A percentile compares a stretch with the other conserved stretches of the same genome.
Evolutionary conservation across 1,140 invertebrate species (phyloP).

Genomic region (Drosophila leontia): DNA sequence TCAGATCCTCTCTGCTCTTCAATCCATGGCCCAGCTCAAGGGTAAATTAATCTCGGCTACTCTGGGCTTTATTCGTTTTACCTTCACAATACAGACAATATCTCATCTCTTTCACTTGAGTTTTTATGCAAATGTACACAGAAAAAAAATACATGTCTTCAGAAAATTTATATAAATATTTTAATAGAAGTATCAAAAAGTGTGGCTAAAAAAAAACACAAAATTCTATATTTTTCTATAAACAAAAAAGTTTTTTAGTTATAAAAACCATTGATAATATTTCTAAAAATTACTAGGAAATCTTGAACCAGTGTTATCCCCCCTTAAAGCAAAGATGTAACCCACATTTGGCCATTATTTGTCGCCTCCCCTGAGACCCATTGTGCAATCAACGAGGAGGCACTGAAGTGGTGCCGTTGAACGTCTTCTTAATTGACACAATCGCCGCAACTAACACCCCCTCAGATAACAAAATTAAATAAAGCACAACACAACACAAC

Average conservation of each 20-base stretch:
- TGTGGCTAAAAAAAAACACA: too few species aligned
- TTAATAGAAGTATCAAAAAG: too few species aligned
- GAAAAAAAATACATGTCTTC: background rate
- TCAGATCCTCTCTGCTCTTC: slow-evolving; percentile 22
- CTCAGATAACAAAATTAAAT: background rate
- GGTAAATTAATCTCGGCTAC: slow-evolving; percentile 26
- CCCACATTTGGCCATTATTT: slow-evolving; percentile 14
- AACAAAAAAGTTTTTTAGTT: background rate
- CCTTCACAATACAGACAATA: slow-evolving; percentile 26
- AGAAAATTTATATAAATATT: too few species aligned
- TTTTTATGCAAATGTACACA: slow-evolving; percentile 6
- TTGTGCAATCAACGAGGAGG: slow-evolving; percentile 29
- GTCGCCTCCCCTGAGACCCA: background rate
- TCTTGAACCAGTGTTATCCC: background rate
- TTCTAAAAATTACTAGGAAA: background rate
- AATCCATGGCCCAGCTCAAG: slow-evolving; percentile 24
- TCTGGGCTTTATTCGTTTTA: slow-evolving; percentile 33
- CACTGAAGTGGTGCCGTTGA: slow-evolving; percentile 21
- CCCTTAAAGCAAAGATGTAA: background rate
- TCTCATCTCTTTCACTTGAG: slow-evolving; percentile 8
- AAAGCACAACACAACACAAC: background rate
- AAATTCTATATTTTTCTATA: background rate
- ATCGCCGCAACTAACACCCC: slow-evolving; percentile 11
- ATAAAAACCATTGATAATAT: background rate
- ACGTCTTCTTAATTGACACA: slow-evolving; percentile 43